Percentiles rank a stretch among this genome's conserved stretches.
Conservation (phyloP, 2,797 vertebrate genomes). For the Tiaroga cobitis region DNA sequence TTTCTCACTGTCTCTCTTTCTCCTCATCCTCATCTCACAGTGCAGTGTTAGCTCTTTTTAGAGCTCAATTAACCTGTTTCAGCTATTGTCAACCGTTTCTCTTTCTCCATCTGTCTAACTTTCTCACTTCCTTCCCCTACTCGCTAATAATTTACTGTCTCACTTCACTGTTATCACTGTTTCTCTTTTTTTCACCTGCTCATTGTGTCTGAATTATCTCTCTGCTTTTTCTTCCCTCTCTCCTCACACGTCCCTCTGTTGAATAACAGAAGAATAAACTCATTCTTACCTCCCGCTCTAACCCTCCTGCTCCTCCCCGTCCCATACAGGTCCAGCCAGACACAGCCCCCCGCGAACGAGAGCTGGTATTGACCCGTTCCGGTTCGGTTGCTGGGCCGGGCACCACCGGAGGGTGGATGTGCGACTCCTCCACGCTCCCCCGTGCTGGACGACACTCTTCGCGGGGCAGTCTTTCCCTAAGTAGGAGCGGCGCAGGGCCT, state of each 20-base stretch:
- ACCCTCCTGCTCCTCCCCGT: constrained; percentile 72
- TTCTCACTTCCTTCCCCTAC: constrained; percentile 47
- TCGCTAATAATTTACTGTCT: constrained; percentile 2
- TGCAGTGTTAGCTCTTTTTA: constrained; percentile 78
- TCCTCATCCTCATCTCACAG: constrained; percentile 68
- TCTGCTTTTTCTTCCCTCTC: constrained; percentile 55
- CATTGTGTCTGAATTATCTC: constrained; percentile 19
- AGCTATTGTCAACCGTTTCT: constrained; percentile 55
- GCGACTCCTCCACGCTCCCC: constrained; percentile 81
- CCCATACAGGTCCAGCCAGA: constrained; percentile 81
- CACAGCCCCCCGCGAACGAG: constrained; percentile 74
- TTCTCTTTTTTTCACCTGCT: constrained; percentile 38
- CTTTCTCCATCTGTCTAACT: constrained; percentile 48
- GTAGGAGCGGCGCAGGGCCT: constrained; percentile 72
- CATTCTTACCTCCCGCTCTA: constrained; percentile 66
- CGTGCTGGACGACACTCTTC: constrained; percentile 82
- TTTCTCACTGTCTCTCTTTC: constrained; percentile 64
- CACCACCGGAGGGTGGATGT: constrained; percentile 77
- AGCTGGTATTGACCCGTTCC: constrained; percentile 80
- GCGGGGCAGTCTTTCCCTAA: constrained; percentile 80
- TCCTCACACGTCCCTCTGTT: constrained; percentile 39
- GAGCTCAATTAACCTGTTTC: constrained; percentile 67
- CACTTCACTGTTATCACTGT: constrained; percentile 39
- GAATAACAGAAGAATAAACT: constrained; percentile 62
- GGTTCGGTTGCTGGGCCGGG: constrained; percentile 73